phyloP scores from a whole-genome alignment of 2,888 invertebrate genomes.

The Chrysomela aeneicollis region DNA sequence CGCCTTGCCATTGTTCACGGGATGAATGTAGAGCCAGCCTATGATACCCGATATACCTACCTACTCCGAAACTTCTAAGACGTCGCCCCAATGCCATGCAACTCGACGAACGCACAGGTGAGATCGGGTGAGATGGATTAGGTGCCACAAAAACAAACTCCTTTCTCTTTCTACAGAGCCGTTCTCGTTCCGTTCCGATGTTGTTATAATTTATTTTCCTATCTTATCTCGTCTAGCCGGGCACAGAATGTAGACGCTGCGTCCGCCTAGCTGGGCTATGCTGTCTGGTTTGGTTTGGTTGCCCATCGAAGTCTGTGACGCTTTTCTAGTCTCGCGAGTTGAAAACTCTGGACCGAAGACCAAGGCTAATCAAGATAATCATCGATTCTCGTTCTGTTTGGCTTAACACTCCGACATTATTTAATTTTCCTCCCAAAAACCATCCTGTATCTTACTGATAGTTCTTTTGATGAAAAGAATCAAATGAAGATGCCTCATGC shows the following conservation, averaged over 20 bases:
- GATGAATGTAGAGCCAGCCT: constrained; percentile 31
- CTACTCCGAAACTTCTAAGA: constrained; percentile 16
- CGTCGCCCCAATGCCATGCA: constrained; percentile 31
- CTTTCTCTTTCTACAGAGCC: constrained; percentile 38
- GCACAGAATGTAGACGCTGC: not conserved
- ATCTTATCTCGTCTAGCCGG: constrained; percentile 14
- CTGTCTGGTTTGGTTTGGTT: not conserved
- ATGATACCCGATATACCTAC: constrained; percentile 18
- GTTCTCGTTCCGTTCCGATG: too few relatives aligned
- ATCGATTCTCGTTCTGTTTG: not conserved
- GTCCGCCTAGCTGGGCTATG: constrained; percentile 5
- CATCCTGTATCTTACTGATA: too few relatives aligned
- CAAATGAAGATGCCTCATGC: too few relatives aligned
- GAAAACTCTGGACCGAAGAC: constrained; percentile 10
- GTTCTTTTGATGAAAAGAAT: too few relatives aligned
- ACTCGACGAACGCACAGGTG: constrained; percentile 38
- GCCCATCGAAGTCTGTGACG: constrained; percentile 21
- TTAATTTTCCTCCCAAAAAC: not conserved
- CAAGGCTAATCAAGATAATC: constrained; percentile 27
- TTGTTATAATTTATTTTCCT: not conserved
- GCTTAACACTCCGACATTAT: not conserved
- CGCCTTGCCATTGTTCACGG: constrained; percentile 37
- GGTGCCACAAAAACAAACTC: constrained; percentile 28
- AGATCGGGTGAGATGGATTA: constrained; percentile 40
- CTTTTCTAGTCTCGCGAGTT: constrained; percentile 31